phyloP scores from a whole-genome alignment of 2,797 vertebrate species.

The Rhadinocentrus ornatus region DNA sequence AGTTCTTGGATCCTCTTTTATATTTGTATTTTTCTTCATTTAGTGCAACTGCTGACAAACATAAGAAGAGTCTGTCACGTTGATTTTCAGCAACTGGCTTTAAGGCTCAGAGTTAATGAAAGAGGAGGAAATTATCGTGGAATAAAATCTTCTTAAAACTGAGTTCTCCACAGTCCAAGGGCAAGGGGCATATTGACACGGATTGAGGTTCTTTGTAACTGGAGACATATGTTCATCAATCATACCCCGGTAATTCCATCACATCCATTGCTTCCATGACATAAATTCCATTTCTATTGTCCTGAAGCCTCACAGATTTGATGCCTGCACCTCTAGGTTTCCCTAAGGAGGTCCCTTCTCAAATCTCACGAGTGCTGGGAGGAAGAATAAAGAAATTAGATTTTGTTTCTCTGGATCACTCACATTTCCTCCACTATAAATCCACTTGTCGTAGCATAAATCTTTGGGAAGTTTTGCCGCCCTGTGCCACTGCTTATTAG shows the following conservation, averaged over 20 bases:
- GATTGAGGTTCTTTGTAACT: slow-evolving; percentile 44
- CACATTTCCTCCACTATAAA: slow-evolving; percentile 68
- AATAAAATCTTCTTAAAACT: slow-evolving; percentile 30
- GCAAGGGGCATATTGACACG: slow-evolving; percentile 14
- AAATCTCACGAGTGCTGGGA: slow-evolving; percentile 43
- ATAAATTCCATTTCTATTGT: slow-evolving; percentile 60
- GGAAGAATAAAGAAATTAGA: slow-evolving; percentile 65
- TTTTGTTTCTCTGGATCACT: slow-evolving; percentile 65
- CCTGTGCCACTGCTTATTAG: slow-evolving; percentile 74
- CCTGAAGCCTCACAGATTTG: slow-evolving; percentile 49
- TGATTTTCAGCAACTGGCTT: slow-evolving; percentile 34
- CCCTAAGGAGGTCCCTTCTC: slow-evolving; percentile 47
- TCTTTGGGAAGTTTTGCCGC: slow-evolving; percentile 63
- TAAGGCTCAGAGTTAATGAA: slow-evolving; percentile 38
- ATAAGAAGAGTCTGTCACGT: slow-evolving; percentile 41
- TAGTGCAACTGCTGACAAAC: slow-evolving; percentile 39
- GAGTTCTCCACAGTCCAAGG: slow-evolving; percentile 13
- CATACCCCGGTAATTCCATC: slow-evolving; percentile 63
- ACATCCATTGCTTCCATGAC: slow-evolving; percentile 37
- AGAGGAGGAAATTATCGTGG: background rate
- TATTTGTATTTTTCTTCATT: slow-evolving; percentile 28
- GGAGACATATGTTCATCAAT: slow-evolving; percentile 60
- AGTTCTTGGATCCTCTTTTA: slow-evolving; percentile 44
- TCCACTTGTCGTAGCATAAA: slow-evolving; percentile 69
- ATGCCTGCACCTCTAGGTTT: slow-evolving; percentile 19